Evolutionary conservation across 2,797 vertebrate genomes (phyloP), one percentile per base, ranked within the genome.

Genomic region (Onychomys leucogaster): DNA sequence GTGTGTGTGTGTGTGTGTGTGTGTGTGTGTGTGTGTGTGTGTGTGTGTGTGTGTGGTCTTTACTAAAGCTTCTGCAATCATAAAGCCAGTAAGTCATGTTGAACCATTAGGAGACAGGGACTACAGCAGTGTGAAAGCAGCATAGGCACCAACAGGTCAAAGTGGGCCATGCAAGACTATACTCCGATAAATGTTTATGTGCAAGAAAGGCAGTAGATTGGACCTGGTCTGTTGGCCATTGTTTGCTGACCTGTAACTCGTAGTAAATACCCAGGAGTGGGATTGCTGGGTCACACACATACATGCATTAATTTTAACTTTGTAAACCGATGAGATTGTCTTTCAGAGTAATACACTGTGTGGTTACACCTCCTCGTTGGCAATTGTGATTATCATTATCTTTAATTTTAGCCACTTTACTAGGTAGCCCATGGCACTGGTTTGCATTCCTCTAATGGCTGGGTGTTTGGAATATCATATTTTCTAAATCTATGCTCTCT

Each of bases 101-200:
- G 73, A 78, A 77, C 4, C 17, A 10, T 27, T 27, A 12, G 41
- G 55, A 65, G 17, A 32, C 19, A 34, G 27, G 71, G 16, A 11
- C 27, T 55, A 32, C 6, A 27, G 59, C 1, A n/a, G n/a, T 41
- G 25, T 61, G 80, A 86, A 91, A 89, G 55, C 21, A 75, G 41
- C 55, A 1, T 11, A 86, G 84, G 61, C 4, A 69, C 59, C n/a
- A 96, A 9, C 59, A 84, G 37, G 55, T 16, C 61, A 9, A 78
- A 75, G 21, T 32, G 12, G 43, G 41, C 2, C 55, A 75, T 69
- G 9, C 59, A 5, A 55, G 67, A 21, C 19, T 78, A 12, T 41
- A 6, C 77, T 82, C 43, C 34, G 94, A 71, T 55, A 92, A 90
- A 96, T 59, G 49, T 61, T 96, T 57, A 82, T 96, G 84, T 95